Base-by-base conservation (phyloP, 1,140 invertebrate genomes). In the Euborellia annulipes region DNA sequence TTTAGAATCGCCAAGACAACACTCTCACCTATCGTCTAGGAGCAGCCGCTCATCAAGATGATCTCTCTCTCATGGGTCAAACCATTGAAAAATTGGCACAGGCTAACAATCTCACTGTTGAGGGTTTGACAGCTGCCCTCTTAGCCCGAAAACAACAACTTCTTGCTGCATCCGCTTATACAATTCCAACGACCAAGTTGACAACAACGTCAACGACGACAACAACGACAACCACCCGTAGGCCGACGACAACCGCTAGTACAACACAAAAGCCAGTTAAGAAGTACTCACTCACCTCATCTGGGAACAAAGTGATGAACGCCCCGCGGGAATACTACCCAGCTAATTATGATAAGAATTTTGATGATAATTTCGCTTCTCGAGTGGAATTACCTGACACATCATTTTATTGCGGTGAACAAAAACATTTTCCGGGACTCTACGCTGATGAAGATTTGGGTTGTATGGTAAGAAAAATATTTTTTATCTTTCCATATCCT, bases 361-460 rank as follows among this genome's bases (percentile, higher is more conserved):
- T 84, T 52, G 84, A 88, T 50, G 84, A 88, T 49, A 82, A 85
- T 54, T 88, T 88, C 57, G 76, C 77, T 19, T 82, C 82, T 8
- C 78, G 82, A 51, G 83, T 85, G 0, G 83, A 88, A 52, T 61
- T 88, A 4, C 84, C 84, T 0, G 80, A 83, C n/a, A 91, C 86
- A 0, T 78, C 71, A 37, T 92, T 92, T 62, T 77, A 83, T 43
- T 92, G 88, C 57, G 83, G 82, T 1, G 81, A 88, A 52, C 85
- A 89, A 52, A 87, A 89, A 56, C 85, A 87, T 59, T 88, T 89
- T 54, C 85, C 85, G 4, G 87, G 88, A 41, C 64, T 91, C 0
- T 92, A 91, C 52, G 86, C 84, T 0, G 87, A 92, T 54, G 82
- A 85, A 52, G 83, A 82, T 64, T 69, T 91, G n/a, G 84, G 85